A percentile compares a stretch with the other conserved stretches of the same genome.
phyloP scores from a whole-genome alignment of 2,797 vertebrate genomes.

The Diplodus puntazzo region DNA sequence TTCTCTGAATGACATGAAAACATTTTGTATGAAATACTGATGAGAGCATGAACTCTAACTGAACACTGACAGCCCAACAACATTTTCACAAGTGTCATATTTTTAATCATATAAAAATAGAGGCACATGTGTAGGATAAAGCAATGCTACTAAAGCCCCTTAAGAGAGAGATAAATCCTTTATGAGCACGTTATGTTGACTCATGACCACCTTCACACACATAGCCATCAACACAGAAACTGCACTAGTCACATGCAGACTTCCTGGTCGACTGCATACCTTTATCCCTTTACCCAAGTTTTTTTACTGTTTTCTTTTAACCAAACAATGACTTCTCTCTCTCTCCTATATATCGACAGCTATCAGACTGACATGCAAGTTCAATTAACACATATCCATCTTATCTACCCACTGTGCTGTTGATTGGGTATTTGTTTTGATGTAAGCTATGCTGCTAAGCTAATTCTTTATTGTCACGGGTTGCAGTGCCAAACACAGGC shows the following conservation, averaged over 20 bases:
- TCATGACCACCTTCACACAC: neutral
- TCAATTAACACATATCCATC: slow-evolving; percentile 9
- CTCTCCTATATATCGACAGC: slow-evolving; percentile 14
- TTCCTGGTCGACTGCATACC: neutral
- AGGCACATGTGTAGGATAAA: slow-evolving; percentile 5
- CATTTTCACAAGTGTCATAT: neutral
- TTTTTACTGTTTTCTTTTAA: slow-evolving; percentile 6
- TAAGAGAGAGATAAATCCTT: slow-evolving; percentile 8
- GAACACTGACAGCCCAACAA: neutral
- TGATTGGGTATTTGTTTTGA: neutral
- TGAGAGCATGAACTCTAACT: slow-evolving; percentile 11
- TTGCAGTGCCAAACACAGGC: slow-evolving; percentile 1
- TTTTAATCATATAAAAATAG: neutral
- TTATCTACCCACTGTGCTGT: neutral
- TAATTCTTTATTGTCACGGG: neutral
- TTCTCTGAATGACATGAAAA: neutral
- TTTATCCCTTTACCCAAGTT: slow-evolving; percentile 7
- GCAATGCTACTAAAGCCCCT: neutral
- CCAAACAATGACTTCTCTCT: slow-evolving; percentile 26
- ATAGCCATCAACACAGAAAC: slow-evolving; percentile 14
- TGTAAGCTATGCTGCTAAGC: neutral
- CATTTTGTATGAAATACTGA: neutral
- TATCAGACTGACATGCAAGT: slow-evolving; percentile 1
- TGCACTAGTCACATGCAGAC: slow-evolving; percentile 10
- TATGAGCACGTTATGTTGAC: neutral